Percentiles rank a stretch among this genome's conserved stretches.
phyloP scores from a whole-genome alignment of 2,888 invertebrate genomes.

The Ochropleura plecta region DNA sequence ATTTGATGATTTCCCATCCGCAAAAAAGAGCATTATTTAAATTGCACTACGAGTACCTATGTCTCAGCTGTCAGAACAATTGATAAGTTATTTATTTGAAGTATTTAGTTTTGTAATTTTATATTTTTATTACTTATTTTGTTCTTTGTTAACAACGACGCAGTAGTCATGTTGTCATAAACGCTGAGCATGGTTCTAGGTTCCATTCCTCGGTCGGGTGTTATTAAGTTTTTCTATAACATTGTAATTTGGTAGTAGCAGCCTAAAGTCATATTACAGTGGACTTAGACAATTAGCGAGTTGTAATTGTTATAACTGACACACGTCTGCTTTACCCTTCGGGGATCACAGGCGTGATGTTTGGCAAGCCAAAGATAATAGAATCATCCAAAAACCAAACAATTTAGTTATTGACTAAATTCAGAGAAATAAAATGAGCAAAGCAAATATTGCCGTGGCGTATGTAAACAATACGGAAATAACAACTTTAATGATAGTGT shows the following conservation, averaged over 20 bases:
- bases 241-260: neutral
- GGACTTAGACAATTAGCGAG: no score
- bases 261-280: neutral
- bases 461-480: conserved; percentile 5
- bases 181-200: neutral
- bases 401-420: neutral
- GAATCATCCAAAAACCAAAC: neutral
- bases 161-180: no score
- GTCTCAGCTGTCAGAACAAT: neutral
- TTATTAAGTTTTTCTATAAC: neutral
- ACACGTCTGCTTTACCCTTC: neutral
- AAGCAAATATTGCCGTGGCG: conserved; percentile 8
- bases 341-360: neutral
- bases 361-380: neutral
- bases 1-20: no score
- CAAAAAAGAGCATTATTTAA: no score
- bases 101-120: neutral
- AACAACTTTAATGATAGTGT: neutral
- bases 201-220: neutral
- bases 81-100: neutral
- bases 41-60: neutral
- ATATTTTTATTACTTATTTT: neutral
- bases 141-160: no score
- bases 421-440: neutral
- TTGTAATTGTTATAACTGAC: no score